Conservation (phyloP, 2,113 vertebrate species). For the Etia nguti region DNA sequence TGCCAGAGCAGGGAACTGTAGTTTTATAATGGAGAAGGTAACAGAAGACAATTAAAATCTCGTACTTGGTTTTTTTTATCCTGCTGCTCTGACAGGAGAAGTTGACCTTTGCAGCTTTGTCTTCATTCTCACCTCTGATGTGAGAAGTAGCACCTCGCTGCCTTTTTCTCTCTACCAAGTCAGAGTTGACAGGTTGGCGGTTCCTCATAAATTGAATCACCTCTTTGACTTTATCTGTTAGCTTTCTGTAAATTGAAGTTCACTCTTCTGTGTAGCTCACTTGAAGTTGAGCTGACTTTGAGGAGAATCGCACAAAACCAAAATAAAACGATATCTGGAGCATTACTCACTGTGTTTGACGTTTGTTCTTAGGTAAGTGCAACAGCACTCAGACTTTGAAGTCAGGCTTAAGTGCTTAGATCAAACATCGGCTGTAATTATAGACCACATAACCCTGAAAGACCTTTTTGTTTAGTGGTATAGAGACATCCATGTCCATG, state of each 20-base stretch:
- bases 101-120: neutral
- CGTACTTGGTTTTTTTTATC: neutral
- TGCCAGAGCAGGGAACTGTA: too few relatives aligned
- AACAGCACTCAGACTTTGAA: neutral
- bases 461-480: neutral
- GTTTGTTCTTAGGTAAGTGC: neutral
- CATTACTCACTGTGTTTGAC: neutral
- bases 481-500: neutral
- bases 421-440: neutral
- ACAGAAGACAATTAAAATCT: too few relatives aligned
- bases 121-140: constrained; percentile 7
- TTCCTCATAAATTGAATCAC: neutral
- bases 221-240: neutral
- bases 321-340: neutral
- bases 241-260: neutral
- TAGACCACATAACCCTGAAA: neutral
- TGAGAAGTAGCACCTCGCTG: neutral
- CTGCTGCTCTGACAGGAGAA: neutral
- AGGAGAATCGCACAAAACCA: neutral
- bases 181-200: neutral
- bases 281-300: neutral
- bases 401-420: neutral
- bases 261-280: neutral
- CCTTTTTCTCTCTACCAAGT: neutral
- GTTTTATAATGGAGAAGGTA: too few relatives aligned